Percentiles rank a stretch among this genome's conserved stretches.
Evolutionary conservation across 2,113 vertebrate species (phyloP).

Genomic region (Serinus canaria): DNA sequence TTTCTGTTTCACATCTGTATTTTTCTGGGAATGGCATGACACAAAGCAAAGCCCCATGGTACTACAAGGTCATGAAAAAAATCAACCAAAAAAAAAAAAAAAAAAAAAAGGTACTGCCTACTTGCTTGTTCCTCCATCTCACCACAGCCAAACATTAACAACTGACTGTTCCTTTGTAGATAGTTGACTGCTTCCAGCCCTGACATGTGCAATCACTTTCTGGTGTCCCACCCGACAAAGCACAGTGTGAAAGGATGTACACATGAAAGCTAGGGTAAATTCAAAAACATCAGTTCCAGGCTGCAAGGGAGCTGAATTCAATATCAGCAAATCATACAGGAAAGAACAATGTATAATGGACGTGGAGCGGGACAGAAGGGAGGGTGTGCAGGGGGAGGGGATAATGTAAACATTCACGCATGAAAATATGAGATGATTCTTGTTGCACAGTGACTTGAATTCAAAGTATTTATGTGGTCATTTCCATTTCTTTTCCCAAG

Average conservation of each 20-base stretch:
- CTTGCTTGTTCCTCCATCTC: conserved; percentile 19
- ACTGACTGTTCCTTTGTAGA: conserved; percentile 21
- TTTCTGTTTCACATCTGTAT: conserved; percentile 2
- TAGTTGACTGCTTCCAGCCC: conserved; percentile 49
- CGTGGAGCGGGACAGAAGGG: background rate
- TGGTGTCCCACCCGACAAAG: conserved; percentile 10
- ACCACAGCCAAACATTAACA: conserved; percentile 21
- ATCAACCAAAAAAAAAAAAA: background rate
- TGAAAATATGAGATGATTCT: conserved; percentile 48
- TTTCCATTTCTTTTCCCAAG: conserved; percentile 70
- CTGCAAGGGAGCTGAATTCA: conserved; percentile 20
- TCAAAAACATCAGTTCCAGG: conserved; percentile 2
- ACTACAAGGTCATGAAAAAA: conserved; percentile 19
- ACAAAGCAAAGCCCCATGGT: background rate
- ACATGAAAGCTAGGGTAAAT: conserved; percentile 37
- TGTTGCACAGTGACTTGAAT: conserved; percentile 73
- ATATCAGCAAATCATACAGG: conserved; percentile 24
- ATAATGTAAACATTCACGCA: background rate
- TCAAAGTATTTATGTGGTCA: conserved; percentile 66
- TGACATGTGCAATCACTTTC: conserved; percentile 20
- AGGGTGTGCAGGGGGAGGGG: background rate
- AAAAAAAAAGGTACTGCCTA: background rate
- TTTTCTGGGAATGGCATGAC: conserved; percentile 20
- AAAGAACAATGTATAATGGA: conserved; percentile 26
- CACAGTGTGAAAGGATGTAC: conserved; percentile 65